Evolutionary conservation across 2,888 invertebrate species (phyloP).

Genomic region (Augiades crinisus): DNA sequence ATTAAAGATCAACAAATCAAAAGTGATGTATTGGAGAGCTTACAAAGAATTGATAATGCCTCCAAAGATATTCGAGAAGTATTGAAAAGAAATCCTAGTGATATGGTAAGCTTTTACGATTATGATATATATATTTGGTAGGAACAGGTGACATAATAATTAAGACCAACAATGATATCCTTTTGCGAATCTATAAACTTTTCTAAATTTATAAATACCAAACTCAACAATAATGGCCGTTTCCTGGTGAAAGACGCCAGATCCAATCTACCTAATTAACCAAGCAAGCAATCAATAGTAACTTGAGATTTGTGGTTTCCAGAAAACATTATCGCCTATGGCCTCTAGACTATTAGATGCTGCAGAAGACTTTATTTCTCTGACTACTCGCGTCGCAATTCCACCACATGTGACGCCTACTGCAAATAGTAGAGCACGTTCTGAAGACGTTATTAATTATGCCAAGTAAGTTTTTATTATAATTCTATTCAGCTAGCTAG

Average conservation of each 20-base stretch:
- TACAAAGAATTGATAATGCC: constrained; percentile 24
- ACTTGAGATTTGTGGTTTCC: no score
- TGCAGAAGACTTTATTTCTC: constrained; percentile 9
- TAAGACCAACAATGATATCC: no score
- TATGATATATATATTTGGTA: no score
- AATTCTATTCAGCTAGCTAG: background rate
- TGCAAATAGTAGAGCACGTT: background rate
- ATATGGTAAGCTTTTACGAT: background rate
- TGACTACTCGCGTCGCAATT: background rate
- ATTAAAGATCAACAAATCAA: constrained; percentile 27
- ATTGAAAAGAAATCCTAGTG: constrained; percentile 1
- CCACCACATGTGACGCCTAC: background rate
- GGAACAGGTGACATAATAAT: no score
- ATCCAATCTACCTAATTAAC: no score
- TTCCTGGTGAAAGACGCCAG: no score
- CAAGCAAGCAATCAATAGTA: no score
- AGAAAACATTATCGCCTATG: background rate
- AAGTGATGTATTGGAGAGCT: constrained; percentile 22
- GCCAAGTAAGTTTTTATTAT: constrained; percentile 27
- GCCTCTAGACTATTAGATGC: constrained; percentile 9
- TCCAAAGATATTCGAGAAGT: constrained; percentile 23
- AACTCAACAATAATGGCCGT: no score
- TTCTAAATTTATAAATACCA: no score
- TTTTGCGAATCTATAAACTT: no score
- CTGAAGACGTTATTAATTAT: constrained; percentile 30